Base-by-base conservation (phyloP, 2,888 invertebrate genomes). In the Synanthedon tipuliformis region DNA sequence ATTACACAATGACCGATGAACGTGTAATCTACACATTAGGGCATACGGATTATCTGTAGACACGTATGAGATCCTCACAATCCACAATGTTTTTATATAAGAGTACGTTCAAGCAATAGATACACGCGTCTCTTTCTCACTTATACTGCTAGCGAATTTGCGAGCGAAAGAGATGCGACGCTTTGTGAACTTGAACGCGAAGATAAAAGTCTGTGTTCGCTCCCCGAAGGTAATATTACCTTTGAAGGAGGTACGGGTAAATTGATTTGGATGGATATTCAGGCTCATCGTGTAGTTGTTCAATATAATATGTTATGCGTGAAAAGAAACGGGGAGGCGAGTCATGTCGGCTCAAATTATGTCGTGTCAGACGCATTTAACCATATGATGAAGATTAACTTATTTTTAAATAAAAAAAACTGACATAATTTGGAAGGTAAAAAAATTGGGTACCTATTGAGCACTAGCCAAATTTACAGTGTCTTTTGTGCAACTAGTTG, bases 241-340 rank as follows among this genome's bases (percentile, higher is more conserved):
- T 68, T 69, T 65, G 62, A 65, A 60, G 61, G 62, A 67, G 62
- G 66, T 63, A 64, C 68, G 65, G 61, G 63, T 69, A 68, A 74
- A 75, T 77, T 75, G 73, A 74, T 76, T 75, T 63, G 61, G 66
- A 72, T 67, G 62, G 64, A 66, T 70, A 62, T 63, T 60, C 61
- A 61, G 60, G 57, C 63, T 59, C 61, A 58, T 67, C 65, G 63
- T 67, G 63, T 61, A 60, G 58, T 63, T 62, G 63, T 64, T 60
- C 61, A 60, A 64, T 63, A 71, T 69, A 71, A 63, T 61, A 60
- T 62, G 65, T 65, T 61, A 61, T 63, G 63, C 65, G 64, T 61
- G 57, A 64, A 63, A 61, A 56, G 51, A 45, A 15, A n/a, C 56
- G 57, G 55, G 57, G 55, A 52, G 54, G 63, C 58, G 57, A 52